These are phyloP conservation scores for Cephus runcator DNA, from an alignment of 2,888 invertebrate genomes.

Conservation along the genomic window DNA sequence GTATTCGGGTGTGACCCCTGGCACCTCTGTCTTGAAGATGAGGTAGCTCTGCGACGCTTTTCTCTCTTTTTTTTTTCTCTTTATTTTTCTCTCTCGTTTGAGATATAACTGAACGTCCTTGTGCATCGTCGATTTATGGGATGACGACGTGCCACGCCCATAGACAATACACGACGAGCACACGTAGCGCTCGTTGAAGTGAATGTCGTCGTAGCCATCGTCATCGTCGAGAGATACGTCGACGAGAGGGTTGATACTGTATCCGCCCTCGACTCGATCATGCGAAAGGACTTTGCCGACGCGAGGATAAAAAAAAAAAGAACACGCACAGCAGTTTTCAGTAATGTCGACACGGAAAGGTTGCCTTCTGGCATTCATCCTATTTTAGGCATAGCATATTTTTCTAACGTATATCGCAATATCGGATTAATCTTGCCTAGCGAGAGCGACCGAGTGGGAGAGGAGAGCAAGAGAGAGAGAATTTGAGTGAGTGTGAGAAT, in stretches of 20 bases:
- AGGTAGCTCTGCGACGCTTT: background rate
- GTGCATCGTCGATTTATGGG: background rate
- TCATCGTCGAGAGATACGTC: background rate
- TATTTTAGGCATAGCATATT: slow-evolving; percentile 66
- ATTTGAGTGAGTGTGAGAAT: slow-evolving; percentile 23
- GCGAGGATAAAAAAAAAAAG: slow-evolving; percentile 1
- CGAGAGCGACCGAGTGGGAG: slow-evolving; percentile 37
- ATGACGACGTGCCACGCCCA: background rate
- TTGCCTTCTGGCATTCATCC: slow-evolving; percentile 64
- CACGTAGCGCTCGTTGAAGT: background rate
- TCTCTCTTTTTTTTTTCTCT: background rate
- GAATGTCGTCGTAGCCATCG: background rate
- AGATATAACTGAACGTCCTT: background rate
- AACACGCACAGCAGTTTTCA: slow-evolving; percentile 48
- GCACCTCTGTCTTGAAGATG: background rate
- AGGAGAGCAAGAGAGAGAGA: slow-evolving; percentile 1
- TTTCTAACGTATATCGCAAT: slow-evolving; percentile 64
- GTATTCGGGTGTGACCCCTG: background rate
- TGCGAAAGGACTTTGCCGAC: background rate
- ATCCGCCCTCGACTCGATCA: background rate
- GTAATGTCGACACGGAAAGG: slow-evolving; percentile 56
- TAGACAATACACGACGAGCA: background rate
- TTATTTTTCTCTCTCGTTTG: background rate
- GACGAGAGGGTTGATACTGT: background rate
- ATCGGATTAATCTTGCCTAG: slow-evolving; percentile 59